Evolutionary conservation across 1,140 invertebrate species (phyloP).

Genomic region (Calephelis virginiensis): DNA sequence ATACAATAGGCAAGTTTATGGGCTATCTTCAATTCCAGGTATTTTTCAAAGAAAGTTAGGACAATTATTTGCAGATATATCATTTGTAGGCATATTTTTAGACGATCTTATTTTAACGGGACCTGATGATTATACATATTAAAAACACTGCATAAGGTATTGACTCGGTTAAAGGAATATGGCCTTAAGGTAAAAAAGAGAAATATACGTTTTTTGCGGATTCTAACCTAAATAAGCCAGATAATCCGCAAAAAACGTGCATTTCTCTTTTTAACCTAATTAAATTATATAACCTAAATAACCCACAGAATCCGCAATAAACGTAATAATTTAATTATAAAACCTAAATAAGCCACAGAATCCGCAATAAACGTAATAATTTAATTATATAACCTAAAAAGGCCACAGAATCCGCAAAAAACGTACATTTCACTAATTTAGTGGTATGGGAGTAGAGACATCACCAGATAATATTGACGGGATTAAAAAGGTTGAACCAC

Average conservation of each 20-base stretch:
- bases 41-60: constrained; percentile 39
- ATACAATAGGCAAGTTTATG: constrained; percentile 43
- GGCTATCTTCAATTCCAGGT: constrained; percentile 36
- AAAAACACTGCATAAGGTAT: constrained; percentile 27
- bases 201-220: constrained; percentile 30
- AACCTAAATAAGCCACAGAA: no score
- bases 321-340: no score
- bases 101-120: constrained; percentile 41
- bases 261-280: no score
- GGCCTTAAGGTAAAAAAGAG: constrained; percentile 29
- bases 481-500: constrained; percentile 15
- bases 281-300: constrained; percentile 28
- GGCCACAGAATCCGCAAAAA: no score
- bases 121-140: constrained; percentile 21
- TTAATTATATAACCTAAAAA: no score
- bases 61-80: constrained; percentile 32
- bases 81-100: constrained; percentile 36
- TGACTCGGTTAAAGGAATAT: constrained; percentile 26
- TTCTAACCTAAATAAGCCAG: no score
- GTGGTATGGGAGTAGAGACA: constrained; percentile 19
- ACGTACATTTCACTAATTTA: no score
- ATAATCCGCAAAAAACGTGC: no score
- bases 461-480: constrained; percentile 25
- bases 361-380: no score
- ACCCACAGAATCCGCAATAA: no score